Conservation (phyloP, 2,888 invertebrate genomes). For the Philereme transversata region DNA sequence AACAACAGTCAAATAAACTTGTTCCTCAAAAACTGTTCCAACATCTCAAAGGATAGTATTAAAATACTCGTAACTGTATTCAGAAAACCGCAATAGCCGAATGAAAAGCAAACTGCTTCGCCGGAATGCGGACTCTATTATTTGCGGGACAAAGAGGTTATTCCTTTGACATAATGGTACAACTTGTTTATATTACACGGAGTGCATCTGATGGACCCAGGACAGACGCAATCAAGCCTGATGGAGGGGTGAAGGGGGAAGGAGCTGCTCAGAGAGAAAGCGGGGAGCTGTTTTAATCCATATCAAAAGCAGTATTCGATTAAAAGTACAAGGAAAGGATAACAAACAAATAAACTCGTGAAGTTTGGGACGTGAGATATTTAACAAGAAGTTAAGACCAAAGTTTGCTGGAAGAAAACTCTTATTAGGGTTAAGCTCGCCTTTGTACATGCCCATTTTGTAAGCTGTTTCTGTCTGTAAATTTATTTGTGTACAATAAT, state of each 20-base stretch:
- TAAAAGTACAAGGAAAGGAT: too few relatives aligned
- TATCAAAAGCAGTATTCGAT: too few relatives aligned
- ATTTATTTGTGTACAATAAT: too few relatives aligned
- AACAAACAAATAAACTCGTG: too few relatives aligned
- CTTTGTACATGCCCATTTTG: too few relatives aligned
- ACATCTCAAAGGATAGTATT: conserved; percentile 34
- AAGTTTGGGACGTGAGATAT: too few relatives aligned
- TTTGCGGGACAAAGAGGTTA: conserved; percentile 55
- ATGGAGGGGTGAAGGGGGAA: conserved; percentile 23
- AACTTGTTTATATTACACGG: conserved; percentile 66
- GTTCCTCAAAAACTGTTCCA: conserved; percentile 30
- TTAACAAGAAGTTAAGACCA: too few relatives aligned
- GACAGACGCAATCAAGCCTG: conserved; percentile 53
- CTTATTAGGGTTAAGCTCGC: too few relatives aligned
- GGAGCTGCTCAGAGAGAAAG: conserved; percentile 32
- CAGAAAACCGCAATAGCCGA: conserved; percentile 39
- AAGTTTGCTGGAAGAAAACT: too few relatives aligned
- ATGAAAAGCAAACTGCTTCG: conserved; percentile 43
- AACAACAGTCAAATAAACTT: too few relatives aligned
- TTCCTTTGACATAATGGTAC: conserved; percentile 63
- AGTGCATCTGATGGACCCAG: conserved; percentile 63
- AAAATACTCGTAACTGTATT: conserved; percentile 38
- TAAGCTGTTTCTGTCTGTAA: too few relatives aligned
- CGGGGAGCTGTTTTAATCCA: background rate
- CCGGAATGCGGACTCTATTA: conserved; percentile 59